Base-by-base conservation (phyloP, 2,888 invertebrate genomes). In the Azorinus chamasolen region DNA sequence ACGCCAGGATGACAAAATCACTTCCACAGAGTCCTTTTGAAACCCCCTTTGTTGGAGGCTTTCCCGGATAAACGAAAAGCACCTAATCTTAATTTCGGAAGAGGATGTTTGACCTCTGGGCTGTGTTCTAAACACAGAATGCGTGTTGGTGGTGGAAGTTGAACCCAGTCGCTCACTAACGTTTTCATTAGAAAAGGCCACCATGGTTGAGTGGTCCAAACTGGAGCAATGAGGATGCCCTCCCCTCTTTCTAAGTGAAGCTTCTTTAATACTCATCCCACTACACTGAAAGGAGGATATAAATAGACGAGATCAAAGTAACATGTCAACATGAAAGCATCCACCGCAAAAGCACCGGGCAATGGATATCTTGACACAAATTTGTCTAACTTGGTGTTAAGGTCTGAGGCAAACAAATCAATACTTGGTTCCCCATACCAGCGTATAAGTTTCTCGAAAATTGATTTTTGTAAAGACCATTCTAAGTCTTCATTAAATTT, bases 401-500 rank as follows among this genome's bases (percentile, higher is more conserved):
- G 32, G 10, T 59, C 39, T 1, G 69, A 69, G n/a, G 69, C 59
- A 62, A 62, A 62, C 55, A 71, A 20, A 50, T 71, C 70, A 16
- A 63, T 32, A 22, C 24, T 14, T 16, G 64, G 25, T 14, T 24
- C 14, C 27, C 32, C 20, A 53, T 64, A 41, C 39, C 18, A 1
- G 0, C 10, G 18, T 18, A 5, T 3, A 6, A 75, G 53, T 41
- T 37, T 24, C 1, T 48, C 1, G 48, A 75, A 71, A 50, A 71
- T 46, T 4, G 48, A 41, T 18, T 20, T 2, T 8, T 51, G 20
- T 16, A 81, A 14, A 16, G 70, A 24, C 80, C 80, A 77, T 53
- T 81, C 80, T 12, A 77, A 46, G 32, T 77, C 80, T 55, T 70
- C 64, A 63, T 74, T 77, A 5, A 66, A 24, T 22, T 45, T 59